Evolutionary conservation across 2,797 vertebrate genomes (phyloP), one percentile per base, ranked within the genome.

Genomic region (Hippoglossus hippoglossus): DNA sequence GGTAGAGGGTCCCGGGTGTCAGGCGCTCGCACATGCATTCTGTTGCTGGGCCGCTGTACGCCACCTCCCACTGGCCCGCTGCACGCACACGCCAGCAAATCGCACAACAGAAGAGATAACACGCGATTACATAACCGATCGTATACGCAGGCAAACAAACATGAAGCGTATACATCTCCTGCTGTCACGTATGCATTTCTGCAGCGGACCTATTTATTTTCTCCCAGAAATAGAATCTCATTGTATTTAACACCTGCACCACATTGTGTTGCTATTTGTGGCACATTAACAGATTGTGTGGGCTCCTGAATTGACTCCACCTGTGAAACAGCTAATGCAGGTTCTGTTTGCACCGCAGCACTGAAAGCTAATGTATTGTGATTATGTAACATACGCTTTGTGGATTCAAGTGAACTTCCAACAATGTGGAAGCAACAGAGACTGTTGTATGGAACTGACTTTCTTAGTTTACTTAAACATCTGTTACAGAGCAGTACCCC

Each of bases 31-130:
- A 97, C 68, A 94, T 92, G 83, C 96, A 96, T 79, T 98, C 96
- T 46, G 95, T 97, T 59, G 94, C 96, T 0, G 97, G 95, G 56
- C 98, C 98, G 21, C 95, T 97, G 76, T 98, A 99, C 0, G 95
- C 96, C 77, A 97, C 96, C 71, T 95, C 95, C 98, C 98, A 99
- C 53, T 96, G 96, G 75, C 93, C 95, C 47, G 93, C 97, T 97
- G 87, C 57, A 88, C 87, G 68, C 16, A 65, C n/a, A 65, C n/a
- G n/a, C 28, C 67, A 34, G 22, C 71, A 53, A 16, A 53, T 18
- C 44, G 18, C 44, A 67, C 15, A 72, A 28, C 15, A 66, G 7
- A 8, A 19, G 22, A 41, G n/a, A 49, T 0, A 44, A 51, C 5
- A 31, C 44, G 50, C 26, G 77, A 46, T 77, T 26, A 70, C 53